Evolutionary conservation across 2,113 vertebrate genomes (phyloP).

Genomic region (Tonatia bakeri): DNA sequence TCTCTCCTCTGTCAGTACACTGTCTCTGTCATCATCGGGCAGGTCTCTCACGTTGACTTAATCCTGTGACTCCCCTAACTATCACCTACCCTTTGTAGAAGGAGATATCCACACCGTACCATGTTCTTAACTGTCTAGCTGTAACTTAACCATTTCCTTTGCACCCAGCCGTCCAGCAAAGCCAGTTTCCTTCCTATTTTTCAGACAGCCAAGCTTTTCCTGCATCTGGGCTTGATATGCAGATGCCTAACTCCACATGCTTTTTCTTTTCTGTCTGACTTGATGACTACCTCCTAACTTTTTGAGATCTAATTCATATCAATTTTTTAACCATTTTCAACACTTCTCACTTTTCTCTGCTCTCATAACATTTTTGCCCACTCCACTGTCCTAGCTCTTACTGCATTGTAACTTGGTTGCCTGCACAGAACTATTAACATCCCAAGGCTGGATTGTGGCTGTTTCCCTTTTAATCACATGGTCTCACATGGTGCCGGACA

Average conservation of each 20-base stretch:
- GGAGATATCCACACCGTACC: background rate
- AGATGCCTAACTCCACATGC: background rate
- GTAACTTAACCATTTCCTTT: background rate
- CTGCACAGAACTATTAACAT: background rate
- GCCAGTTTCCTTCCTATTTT: background rate
- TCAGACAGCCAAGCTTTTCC: background rate
- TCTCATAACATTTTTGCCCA: background rate
- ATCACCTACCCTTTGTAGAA: background rate
- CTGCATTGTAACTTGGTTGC: background rate
- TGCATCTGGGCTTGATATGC: background rate
- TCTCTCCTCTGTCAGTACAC: background rate
- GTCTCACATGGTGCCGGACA: background rate
- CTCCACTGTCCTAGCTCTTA: background rate
- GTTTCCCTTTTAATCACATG: background rate
- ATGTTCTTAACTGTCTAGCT: background rate
- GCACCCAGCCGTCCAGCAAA: fast-evolving
- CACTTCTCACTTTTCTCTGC: background rate
- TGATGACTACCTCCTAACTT: background rate
- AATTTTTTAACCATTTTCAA: background rate
- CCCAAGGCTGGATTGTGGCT: background rate
- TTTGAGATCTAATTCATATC: background rate
- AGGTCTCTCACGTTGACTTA: background rate
- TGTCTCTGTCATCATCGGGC: background rate
- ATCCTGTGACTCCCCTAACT: background rate
- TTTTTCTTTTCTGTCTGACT: background rate